These are phyloP conservation scores for Dallia pectoralis DNA, from an alignment of 2,797 vertebrate species.

Conservation along the genomic window DNA sequence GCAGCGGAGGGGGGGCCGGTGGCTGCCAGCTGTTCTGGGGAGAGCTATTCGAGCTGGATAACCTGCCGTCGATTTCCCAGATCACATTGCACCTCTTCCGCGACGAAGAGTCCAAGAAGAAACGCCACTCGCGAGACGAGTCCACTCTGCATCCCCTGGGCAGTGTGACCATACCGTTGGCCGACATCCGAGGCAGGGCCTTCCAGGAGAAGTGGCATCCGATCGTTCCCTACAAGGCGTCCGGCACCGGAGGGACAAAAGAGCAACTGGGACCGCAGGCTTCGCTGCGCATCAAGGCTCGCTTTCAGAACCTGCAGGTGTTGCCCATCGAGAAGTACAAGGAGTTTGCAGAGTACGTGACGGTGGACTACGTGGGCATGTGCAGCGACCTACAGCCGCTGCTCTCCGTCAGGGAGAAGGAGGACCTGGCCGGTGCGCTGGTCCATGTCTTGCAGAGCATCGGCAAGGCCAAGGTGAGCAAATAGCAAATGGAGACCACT, in stretches of 20 bases:
- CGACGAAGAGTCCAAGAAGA: conserved; percentile 79
- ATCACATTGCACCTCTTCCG: conserved; percentile 82
- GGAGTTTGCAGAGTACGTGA: conserved; percentile 92
- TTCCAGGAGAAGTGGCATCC: conserved; percentile 88
- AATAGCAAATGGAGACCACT: not conserved
- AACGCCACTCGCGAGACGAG: conserved; percentile 71
- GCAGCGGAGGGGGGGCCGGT: conserved; percentile 44
- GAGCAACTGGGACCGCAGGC: conserved; percentile 69
- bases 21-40: conserved; percentile 89
- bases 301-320: conserved; percentile 83
- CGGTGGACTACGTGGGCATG: conserved; percentile 83
- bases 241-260: conserved; percentile 50
- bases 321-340: conserved; percentile 91
- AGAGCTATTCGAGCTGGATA: conserved; percentile 87
- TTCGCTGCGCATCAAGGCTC: conserved; percentile 79
- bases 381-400: conserved; percentile 82
- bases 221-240: conserved; percentile 68
- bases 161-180: conserved; percentile 75
- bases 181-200: conserved; percentile 69
- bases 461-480: conserved; percentile 87
- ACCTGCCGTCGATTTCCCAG: conserved; percentile 79
- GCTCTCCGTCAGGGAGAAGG: conserved; percentile 85
- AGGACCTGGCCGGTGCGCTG: conserved; percentile 87
- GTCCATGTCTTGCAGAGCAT: conserved; percentile 90
- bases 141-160: conserved; percentile 68